phyloP scores from a whole-genome alignment of 2,797 vertebrate genomes.

The Syngnathus rostellatus region DNA sequence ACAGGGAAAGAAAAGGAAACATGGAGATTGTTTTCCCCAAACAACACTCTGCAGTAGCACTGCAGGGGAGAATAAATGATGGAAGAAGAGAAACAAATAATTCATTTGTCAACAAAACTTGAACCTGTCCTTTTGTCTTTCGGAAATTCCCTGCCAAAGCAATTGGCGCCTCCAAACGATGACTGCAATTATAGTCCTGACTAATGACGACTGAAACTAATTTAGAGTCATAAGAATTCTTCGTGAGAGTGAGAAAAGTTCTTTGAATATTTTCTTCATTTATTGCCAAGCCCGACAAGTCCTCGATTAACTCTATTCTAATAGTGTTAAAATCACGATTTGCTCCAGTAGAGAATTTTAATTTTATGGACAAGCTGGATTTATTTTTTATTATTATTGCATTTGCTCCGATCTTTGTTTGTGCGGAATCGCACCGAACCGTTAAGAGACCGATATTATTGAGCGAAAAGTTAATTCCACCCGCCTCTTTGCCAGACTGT shows the following conservation, averaged over 20 bases:
- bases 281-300: too few relatives aligned
- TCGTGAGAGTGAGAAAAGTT: neutral
- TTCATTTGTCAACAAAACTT: neutral
- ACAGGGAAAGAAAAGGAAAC: slow-evolving; percentile 20
- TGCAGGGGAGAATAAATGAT: neutral
- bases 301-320: neutral
- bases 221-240: too few relatives aligned
- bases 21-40: slow-evolving; percentile 38
- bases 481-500: slow-evolving; percentile 38
- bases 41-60: slow-evolving; percentile 22
- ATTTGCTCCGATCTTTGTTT: neutral
- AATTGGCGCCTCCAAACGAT: neutral
- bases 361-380: slow-evolving; percentile 9
- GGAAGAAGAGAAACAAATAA: slow-evolving; percentile 6
- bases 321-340: neutral
- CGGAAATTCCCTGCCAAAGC: neutral
- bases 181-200: too few relatives aligned
- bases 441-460: slow-evolving; percentile 21
- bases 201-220: too few relatives aligned
- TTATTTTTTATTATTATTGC: neutral
- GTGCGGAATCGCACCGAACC: slow-evolving; percentile 8
- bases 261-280: too few relatives aligned
- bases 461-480: slow-evolving; percentile 32
- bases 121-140: neutral
- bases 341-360: slow-evolving; percentile 3